Evolutionary conservation across 2,888 invertebrate species (phyloP).

Genomic region (Uropetala carovei): DNA sequence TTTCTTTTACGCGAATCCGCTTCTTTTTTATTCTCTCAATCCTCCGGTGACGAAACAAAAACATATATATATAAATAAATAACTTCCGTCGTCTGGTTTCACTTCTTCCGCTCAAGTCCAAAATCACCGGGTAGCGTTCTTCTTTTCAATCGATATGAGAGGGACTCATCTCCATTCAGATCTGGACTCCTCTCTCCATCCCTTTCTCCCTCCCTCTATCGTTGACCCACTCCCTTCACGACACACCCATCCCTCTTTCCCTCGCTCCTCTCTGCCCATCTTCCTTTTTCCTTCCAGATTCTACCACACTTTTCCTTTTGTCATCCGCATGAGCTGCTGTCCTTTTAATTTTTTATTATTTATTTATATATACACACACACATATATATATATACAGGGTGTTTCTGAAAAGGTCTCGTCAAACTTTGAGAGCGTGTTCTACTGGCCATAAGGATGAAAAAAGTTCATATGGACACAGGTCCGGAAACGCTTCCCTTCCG

Average conservation of each 20-base stretch:
- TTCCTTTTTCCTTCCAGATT: neutral
- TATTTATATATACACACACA: no score
- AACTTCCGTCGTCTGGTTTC: neutral
- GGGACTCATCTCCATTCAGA: conserved; percentile 26
- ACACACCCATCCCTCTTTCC: neutral
- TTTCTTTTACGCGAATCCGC: neutral
- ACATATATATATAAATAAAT: conserved; percentile 4
- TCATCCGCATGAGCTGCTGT: neutral
- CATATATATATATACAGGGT: no score
- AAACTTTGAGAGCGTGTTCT: no score
- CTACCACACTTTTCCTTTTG: neutral
- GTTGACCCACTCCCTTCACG: conserved; percentile 2
- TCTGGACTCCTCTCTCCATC: neutral
- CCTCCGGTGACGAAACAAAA: neutral
- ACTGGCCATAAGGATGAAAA: no score
- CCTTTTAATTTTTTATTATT: neutral
- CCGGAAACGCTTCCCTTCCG: no score
- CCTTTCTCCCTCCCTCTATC: neutral
- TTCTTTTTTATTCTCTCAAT: neutral
- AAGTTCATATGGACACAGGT: no score
- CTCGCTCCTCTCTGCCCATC: neutral
- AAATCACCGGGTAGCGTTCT: neutral
- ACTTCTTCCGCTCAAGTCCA: neutral
- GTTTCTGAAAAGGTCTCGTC: no score
- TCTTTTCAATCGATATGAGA: neutral